Evolutionary conservation across 2,113 vertebrate genomes (phyloP), one percentile per base, ranked within the genome.

Genomic region (Rhabdornis inornatus): DNA sequence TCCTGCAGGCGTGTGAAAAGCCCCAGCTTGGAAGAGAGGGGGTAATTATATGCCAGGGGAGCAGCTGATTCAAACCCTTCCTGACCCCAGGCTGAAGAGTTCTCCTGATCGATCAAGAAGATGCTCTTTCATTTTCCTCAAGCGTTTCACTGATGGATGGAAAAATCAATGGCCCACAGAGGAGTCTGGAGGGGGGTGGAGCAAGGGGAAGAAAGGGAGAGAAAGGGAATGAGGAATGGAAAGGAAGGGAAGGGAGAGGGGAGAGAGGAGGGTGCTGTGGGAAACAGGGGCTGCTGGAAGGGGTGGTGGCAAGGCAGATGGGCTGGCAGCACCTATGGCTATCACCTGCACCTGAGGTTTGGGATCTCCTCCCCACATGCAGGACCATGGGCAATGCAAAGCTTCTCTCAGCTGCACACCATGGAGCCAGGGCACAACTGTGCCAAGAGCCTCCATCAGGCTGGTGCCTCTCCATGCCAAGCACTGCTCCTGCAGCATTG

Each of bases 101-200:
- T 97, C 89, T 95, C 92, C 87, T 91, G 96, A 97, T 98, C 97
- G 98, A 98, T 98, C 97, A 92, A 49, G 37, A 84, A 97, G 97
- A 98, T 88, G 97, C 96, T 94, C 97, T 98, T 97, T 97, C 97
- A 97, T 98, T 97, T 97, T 97, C 98, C 97, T 97, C 94, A 79
- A 97, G 97, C 96, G 82, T 98, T 98, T 94, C 90, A 53, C 97
- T 98, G 97, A 98, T 90, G 97, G 98, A 98, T 97, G 96, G 97
- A 97, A 97, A 98, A 98, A 98, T 98, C 98, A 91, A 98, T 98
- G 97, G 59, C 84, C 96, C 89, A 93, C 76, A 11, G 94, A 85
- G 96, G 82, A 95, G 95, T 85, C 79, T 90, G 94, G 79, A 57
- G 57, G 83, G 96, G 82, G 90, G 84, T 92, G 83, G 94, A 96